Conservation (phyloP, 2,888 invertebrate species). For the Lasioglossum calceatum region DNA sequence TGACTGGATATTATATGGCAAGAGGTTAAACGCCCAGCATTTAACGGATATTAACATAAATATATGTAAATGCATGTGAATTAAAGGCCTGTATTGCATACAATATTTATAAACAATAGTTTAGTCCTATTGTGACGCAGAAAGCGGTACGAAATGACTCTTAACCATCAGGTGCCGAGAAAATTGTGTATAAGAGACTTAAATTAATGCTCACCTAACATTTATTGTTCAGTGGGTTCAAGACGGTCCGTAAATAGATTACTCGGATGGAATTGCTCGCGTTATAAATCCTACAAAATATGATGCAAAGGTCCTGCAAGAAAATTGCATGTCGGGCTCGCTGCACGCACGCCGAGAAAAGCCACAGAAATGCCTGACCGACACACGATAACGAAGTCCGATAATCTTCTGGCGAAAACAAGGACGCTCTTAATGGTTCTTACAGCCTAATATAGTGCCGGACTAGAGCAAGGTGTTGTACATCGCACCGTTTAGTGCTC, state of each 20-base stretch:
- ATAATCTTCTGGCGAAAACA: conserved; percentile 22
- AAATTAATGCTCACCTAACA: conserved; percentile 26
- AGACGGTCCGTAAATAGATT: conserved; percentile 13
- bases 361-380: conserved; percentile 23
- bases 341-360: conserved; percentile 29
- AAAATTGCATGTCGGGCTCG: conserved; percentile 44
- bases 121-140: not conserved
- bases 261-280: not conserved
- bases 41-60: not conserved
- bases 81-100: not conserved
- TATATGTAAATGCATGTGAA: not conserved
- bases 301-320: conserved; percentile 18
- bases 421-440: conserved; percentile 30
- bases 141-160: not conserved
- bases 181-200: conserved; percentile 8
- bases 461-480: not conserved
- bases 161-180: not conserved
- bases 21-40: not conserved
- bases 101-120: not conserved
- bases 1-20: not conserved
- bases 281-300: conserved; percentile 4
- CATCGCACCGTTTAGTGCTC: not conserved
- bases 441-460: not conserved
- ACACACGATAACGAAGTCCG: conserved; percentile 33
- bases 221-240: not conserved